Percentiles rank a stretch among this genome's conserved stretches.
Conservation (phyloP, 2,888 invertebrate genomes). For the Hirtodrosophila duncani region DNA sequence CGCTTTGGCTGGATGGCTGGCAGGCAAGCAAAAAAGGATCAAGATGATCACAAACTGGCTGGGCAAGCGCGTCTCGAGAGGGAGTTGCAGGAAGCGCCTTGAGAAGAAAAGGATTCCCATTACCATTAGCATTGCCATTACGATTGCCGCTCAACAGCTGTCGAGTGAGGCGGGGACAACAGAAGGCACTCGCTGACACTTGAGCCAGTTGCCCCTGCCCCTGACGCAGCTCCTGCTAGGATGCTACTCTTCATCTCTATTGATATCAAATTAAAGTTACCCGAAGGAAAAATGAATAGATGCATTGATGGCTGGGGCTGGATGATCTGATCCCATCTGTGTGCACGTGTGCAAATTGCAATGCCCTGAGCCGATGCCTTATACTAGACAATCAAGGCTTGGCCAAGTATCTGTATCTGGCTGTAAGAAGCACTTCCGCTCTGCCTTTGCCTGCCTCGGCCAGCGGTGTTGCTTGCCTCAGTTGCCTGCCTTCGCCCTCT, state of each 20-base stretch:
- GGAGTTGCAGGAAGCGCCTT: conserved; percentile 77
- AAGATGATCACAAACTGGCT: conserved; percentile 24
- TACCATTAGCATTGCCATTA: no score
- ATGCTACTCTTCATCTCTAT: conserved; percentile 39
- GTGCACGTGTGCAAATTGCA: conserved; percentile 60
- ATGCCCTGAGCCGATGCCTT: background rate
- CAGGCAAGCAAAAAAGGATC: conserved; percentile 24
- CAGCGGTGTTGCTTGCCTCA: background rate
- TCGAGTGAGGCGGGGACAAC: conserved; percentile 9
- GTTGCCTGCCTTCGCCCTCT: background rate
- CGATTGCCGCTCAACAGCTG: conserved; percentile 35
- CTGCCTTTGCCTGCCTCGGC: conserved; percentile 36
- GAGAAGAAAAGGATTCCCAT: conserved; percentile 33
- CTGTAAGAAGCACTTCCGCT: conserved; percentile 50
- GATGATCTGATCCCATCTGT: background rate
- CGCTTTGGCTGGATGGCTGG: conserved; percentile 28
- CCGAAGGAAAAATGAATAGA: no score
- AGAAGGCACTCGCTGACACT: conserved; percentile 59
- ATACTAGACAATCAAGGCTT: conserved; percentile 11
- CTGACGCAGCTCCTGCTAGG: background rate
- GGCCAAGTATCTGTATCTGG: background rate
- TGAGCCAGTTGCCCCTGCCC: conserved; percentile 35
- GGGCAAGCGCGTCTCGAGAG: conserved; percentile 47
- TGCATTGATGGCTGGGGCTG: no score
- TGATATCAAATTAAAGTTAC: conserved; percentile 65